These are phyloP conservation scores for Harmothoe impar DNA, from an alignment of 2,888 invertebrate species.

Conservation along the genomic window DNA sequence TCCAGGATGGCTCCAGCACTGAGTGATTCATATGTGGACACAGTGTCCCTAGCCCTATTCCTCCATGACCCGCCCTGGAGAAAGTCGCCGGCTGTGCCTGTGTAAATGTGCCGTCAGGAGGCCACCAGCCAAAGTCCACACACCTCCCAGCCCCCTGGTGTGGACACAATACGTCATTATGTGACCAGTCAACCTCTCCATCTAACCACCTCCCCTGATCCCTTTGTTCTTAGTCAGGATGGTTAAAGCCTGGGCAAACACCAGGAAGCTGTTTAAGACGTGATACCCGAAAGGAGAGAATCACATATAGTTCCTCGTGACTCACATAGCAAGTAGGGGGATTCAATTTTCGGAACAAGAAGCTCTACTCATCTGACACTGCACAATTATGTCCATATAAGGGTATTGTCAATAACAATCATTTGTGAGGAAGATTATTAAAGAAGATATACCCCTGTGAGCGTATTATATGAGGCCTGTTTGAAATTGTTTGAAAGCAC, in stretches of 20 bases:
- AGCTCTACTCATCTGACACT: no score
- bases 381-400: no score
- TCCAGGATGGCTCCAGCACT: not conserved
- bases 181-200: constrained; percentile 16
- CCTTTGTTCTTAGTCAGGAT: constrained; percentile 30
- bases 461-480: no score
- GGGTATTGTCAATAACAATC: no score
- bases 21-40: constrained; percentile 55
- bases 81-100: constrained; percentile 9
- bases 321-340: no score
- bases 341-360: no score
- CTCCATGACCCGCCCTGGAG: constrained; percentile 17
- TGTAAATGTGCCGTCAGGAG: constrained; percentile 25
- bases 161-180: constrained; percentile 40
- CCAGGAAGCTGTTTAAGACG: not conserved
- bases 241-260: not conserved
- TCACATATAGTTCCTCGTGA: not conserved
- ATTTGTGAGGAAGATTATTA: no score
- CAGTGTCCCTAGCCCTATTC: not conserved
- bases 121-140: constrained; percentile 9
- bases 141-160: not conserved
- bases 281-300: not conserved
- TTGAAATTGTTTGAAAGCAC: no score
- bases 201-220: constrained; percentile 12
- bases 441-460: no score